Evolutionary conservation across 2,113 vertebrate species (phyloP).

Genomic region (Nicator chloris): DNA sequence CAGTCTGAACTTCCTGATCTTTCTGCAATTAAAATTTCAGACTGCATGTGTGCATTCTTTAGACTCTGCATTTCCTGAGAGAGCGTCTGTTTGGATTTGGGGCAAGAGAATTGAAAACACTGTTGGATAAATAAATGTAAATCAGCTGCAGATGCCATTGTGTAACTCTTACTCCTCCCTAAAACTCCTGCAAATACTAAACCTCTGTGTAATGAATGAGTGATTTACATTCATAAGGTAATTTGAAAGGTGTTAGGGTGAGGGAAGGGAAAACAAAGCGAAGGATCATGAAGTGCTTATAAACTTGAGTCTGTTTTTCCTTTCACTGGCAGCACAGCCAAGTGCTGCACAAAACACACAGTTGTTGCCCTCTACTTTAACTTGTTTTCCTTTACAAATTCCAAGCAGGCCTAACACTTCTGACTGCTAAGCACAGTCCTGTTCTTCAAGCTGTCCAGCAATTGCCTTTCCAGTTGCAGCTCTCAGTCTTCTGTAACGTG

Average conservation of each 20-base stretch:
- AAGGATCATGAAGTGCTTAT: neutral
- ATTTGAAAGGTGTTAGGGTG: constrained; percentile 35
- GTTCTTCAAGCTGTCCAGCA: neutral
- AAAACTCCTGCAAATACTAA: neutral
- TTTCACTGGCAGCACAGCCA: neutral
- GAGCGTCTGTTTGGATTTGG: neutral
- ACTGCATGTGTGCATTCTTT: neutral
- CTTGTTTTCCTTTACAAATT: neutral
- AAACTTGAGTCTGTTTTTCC: constrained; percentile 9
- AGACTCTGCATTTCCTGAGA: neutral
- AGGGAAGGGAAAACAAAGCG: constrained; percentile 35
- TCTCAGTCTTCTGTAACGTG: neutral
- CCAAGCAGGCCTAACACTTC: neutral
- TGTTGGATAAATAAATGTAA: constrained; percentile 34
- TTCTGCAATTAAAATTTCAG: constrained; percentile 46
- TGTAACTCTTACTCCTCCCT: neutral
- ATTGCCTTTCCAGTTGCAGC: neutral
- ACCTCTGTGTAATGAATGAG: neutral
- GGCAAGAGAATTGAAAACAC: neutral
- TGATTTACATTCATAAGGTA: constrained; percentile 11
- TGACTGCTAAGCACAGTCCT: neutral
- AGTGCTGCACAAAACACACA: neutral
- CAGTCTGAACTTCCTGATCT: neutral
- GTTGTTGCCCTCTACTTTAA: neutral
- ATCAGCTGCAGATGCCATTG: constrained; percentile 27